Percentiles rank a stretch among this genome's conserved stretches.
phyloP scores from a whole-genome alignment of 2,113 vertebrate genomes.

The Paracanthobrama guichenoti region DNA sequence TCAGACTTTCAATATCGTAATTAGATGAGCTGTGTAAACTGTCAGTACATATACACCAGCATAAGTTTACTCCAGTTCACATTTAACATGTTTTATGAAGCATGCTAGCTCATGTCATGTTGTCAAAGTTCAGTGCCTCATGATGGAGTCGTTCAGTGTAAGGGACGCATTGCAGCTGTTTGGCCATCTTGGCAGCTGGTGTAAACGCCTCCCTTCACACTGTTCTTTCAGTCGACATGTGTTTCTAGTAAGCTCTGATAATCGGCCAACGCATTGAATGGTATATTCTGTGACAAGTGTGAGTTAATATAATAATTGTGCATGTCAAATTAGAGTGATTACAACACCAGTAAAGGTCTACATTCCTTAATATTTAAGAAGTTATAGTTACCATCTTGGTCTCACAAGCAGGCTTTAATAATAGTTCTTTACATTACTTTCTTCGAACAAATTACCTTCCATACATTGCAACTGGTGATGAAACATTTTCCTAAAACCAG shows the following conservation, averaged over 20 bases:
- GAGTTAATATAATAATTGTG: not conserved
- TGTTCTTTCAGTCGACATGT: not conserved
- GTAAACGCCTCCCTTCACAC: slow-evolving; percentile 31
- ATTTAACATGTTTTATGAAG: not conserved
- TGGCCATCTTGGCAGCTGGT: slow-evolving; percentile 22
- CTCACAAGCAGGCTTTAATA: not conserved
- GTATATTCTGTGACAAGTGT: slow-evolving; percentile 24
- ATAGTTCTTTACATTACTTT: not conserved
- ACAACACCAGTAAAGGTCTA: not conserved
- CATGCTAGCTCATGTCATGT: not conserved
- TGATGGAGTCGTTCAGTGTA: slow-evolving; percentile 8
- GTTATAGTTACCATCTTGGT: not conserved
- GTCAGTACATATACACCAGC: not conserved
- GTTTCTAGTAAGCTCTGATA: slow-evolving; percentile 19
- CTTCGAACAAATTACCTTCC: not conserved
- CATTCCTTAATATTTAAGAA: not conserved
- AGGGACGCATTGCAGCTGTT: slow-evolving; percentile 10
- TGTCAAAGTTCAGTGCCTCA: not conserved
- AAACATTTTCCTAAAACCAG: not conserved
- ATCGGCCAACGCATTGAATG: not conserved
- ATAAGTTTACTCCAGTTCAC: not conserved
- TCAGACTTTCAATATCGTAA: not conserved
- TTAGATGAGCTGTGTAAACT: not conserved
- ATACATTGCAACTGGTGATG: not conserved
- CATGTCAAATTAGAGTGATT: not conserved